Conservation (phyloP, 2,888 invertebrate species). For the Theristus sp. region DNA sequence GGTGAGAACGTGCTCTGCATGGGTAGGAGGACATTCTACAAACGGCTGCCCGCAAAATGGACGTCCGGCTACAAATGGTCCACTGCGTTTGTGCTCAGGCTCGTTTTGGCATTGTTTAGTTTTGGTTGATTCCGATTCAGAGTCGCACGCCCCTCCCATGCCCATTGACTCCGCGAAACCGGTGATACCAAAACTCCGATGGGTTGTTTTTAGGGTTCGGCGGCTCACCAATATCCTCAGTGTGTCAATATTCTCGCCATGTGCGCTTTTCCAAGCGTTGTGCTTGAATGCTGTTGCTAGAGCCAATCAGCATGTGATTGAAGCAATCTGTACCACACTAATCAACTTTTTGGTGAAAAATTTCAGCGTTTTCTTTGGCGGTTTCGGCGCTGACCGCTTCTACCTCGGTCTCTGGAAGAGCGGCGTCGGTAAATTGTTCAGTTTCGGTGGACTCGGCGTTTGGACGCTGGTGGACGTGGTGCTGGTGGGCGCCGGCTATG, state of each 20-base stretch:
- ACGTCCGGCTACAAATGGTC: slow-evolving; percentile 86
- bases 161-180: too few relatives aligned
- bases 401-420: slow-evolving; percentile 97
- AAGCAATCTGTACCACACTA: too few relatives aligned
- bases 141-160: not conserved
- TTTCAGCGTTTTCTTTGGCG: slow-evolving; percentile 66
- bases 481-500: slow-evolving; percentile 85
- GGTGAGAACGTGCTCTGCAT: slow-evolving; percentile 62
- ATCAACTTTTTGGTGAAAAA: too few relatives aligned
- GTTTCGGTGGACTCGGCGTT: slow-evolving; percentile 92
- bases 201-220: too few relatives aligned
- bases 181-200: too few relatives aligned
- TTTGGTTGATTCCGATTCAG: not conserved
- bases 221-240: too few relatives aligned
- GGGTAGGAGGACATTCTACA: slow-evolving; percentile 59
- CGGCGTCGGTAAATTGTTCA: slow-evolving; percentile 93
- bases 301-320: too few relatives aligned
- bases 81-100: slow-evolving; percentile 59
- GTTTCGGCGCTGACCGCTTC: slow-evolving; percentile 90
- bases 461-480: slow-evolving; percentile 97
- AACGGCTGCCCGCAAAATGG: slow-evolving; percentile 77
- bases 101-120: slow-evolving; percentile 3
- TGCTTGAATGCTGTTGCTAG: too few relatives aligned
- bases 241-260: too few relatives aligned
- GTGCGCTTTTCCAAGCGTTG: too few relatives aligned